Evolutionary conservation across 2,797 vertebrate species (phyloP).

Genomic region (Lutjanus campechanus): DNA sequence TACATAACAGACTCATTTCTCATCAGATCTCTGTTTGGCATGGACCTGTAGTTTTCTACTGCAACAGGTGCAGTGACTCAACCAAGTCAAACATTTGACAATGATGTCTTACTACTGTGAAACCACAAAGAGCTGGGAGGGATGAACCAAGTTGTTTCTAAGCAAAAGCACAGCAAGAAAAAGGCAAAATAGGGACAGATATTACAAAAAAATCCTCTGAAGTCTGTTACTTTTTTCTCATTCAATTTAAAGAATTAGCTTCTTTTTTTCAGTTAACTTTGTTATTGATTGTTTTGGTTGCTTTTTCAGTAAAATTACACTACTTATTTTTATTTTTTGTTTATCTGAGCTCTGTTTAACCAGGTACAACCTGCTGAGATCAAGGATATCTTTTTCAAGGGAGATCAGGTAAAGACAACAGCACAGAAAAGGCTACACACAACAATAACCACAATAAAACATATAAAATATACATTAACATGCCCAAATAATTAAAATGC

Average conservation of each 20-base stretch:
- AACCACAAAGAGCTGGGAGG: slow-evolving; percentile 12
- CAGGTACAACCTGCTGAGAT: no score
- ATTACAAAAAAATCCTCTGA: neutral
- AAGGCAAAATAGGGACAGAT: neutral
- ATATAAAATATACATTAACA: no score
- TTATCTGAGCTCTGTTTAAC: no score
- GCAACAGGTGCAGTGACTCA: slow-evolving; percentile 46
- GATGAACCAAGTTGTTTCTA: neutral
- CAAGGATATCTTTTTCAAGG: no score
- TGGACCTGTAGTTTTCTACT: neutral
- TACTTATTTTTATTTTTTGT: no score
- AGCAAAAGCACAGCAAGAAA: neutral
- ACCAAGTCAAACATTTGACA: slow-evolving; percentile 36
- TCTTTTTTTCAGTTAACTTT: neutral
- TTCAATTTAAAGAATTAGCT: neutral
- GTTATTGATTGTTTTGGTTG: neutral
- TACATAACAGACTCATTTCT: slow-evolving; percentile 16
- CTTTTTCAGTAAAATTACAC: neutral
- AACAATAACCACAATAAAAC: no score
- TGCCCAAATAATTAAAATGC: no score
- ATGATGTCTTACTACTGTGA: neutral
- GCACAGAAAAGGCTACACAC: no score
- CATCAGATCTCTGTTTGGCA: slow-evolving; percentile 12
- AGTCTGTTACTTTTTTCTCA: neutral
- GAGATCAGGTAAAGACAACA: no score